Conservation (phyloP, 37 sponge, comb jelly and placozoan genomes). For the Mnemiopsis leidyi region DNA sequence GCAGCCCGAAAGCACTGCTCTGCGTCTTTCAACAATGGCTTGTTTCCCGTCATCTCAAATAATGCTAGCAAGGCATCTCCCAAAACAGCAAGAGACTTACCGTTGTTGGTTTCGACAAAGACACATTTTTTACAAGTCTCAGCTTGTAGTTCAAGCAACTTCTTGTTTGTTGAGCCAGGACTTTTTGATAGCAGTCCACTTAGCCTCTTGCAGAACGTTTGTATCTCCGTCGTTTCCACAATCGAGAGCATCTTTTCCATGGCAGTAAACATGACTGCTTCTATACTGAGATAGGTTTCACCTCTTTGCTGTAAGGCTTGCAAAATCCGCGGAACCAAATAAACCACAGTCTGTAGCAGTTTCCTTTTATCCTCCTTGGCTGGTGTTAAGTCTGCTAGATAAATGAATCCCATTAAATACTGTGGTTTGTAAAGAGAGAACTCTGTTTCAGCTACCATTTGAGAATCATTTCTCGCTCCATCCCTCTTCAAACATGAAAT, state of each 20-base stretch:
- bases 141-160: constrained; percentile 35
- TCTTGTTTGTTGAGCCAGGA: background rate
- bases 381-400: background rate
- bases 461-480: background rate
- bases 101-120: constrained; percentile 74
- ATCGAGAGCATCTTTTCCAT: constrained; percentile 16
- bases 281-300: background rate
- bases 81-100: constrained; percentile 78
- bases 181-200: background rate
- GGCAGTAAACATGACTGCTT: constrained; percentile 5
- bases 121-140: constrained; percentile 73
- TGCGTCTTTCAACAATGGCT: constrained; percentile 72
- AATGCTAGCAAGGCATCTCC: constrained; percentile 81
- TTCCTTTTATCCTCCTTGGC: background rate
- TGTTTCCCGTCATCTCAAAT: constrained; percentile 70
- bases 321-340: constrained; percentile 33
- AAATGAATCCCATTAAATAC: background rate
- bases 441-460: constrained; percentile 25
- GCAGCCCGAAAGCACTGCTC: constrained; percentile 85
- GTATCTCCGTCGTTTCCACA: background rate
- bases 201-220: background rate
- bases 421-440: constrained; percentile 37
- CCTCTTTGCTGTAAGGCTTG: constrained; percentile 17
- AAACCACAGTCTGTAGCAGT: background rate
- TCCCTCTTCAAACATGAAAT: constrained; percentile 41